Base-by-base conservation (phyloP, 1,140 invertebrate species). In the Berghia stephanieae region DNA sequence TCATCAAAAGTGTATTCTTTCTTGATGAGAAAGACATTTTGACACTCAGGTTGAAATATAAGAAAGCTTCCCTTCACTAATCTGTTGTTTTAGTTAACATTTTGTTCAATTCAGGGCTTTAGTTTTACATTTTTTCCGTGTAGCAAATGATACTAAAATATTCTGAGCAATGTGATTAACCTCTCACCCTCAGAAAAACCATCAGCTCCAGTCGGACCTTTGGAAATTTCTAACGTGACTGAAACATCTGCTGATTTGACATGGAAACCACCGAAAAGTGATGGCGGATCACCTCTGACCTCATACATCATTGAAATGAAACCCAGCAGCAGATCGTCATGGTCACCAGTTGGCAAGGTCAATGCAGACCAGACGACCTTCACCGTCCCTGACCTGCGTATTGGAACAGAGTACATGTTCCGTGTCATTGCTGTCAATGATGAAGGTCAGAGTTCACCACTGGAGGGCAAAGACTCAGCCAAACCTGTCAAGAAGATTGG, bases 331-430 rank as follows among this genome's bases (percentile, higher is more conserved):
- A 92, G 93, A 46, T 91, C 92, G 42, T 92, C 94, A 43, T 99
- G 98, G 98, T 95, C 96, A 85, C 93, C 95, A 70, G 73, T 86
- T 38, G 86, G 82, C 72, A 85, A 79, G 44, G 74, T 84, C 10
- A 44, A 60, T 43, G 77, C 83, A 40, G 74, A 80, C 8, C 60
- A 73, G 8, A 82, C 79, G 0, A 94, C 93, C 79, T 97, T 95
- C 87, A 96, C 94, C 0, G 96, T 97, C 0, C 94, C 94, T 84
- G 94, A 95, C 81, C 89, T 99, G 13, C 93, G 80, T n/a, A 85
- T 81, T 89, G 93, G 13, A 92, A 94, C 77, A 94, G 96, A 34
- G 93, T 99, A 99, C 86, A 95, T 98, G 88, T 99, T 99, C 92
- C 92, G 97, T 77, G 94, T 99, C 0, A 87, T 90, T 57, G 98